Base-by-base conservation (phyloP, 2,113 vertebrate species). In the Tupaia chinensis region DNA sequence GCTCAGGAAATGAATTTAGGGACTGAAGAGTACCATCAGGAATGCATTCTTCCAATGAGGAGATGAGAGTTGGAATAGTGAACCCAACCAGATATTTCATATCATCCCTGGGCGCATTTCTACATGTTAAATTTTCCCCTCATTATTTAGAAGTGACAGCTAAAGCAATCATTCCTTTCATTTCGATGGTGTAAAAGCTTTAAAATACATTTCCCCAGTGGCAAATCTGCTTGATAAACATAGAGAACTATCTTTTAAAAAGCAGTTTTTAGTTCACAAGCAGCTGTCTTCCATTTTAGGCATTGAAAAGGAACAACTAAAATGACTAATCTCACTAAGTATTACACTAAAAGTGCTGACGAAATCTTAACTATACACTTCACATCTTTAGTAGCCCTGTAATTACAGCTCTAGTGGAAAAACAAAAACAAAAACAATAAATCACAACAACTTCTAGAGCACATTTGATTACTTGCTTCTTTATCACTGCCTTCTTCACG, bases 361-460 rank as follows among this genome's bases (percentile, higher is more conserved):
- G 0, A 96, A 98, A 95, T 12, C 83, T 90, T 92, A 96, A 60
- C 87, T 94, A 66, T 96, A 97, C 93, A 94, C 97, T 94, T 97
- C 97, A 53, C 90, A 86, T 97, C 89, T 86, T 94, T 89, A 74
- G 87, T 61, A 96, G 72, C 73, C 84, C 96, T 98, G 65, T 95
- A 96, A 97, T 98, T 98, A 98, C 85, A 97, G 92, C 82, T 96
- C 84, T 89, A 95, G 92, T 97, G 95, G 4, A 34, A 68, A 68
- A 25, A 68, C 2, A 92, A 72, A 70, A n/a, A 44, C 44, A 16
- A n/a, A 44, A 27, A 6, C 16, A 54, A 54, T 60, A 53, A 54
- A 73, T 17, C 29, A 12, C 34, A n/a, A 93, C 96, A 96, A 96
- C 95, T 96, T 95, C 96, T 27, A 97, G 96, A 97, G 94, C 89